These are phyloP conservation scores for Lepisosteus oculatus DNA, from an alignment of 2,113 vertebrate genomes.

Conservation along the genomic window DNA sequence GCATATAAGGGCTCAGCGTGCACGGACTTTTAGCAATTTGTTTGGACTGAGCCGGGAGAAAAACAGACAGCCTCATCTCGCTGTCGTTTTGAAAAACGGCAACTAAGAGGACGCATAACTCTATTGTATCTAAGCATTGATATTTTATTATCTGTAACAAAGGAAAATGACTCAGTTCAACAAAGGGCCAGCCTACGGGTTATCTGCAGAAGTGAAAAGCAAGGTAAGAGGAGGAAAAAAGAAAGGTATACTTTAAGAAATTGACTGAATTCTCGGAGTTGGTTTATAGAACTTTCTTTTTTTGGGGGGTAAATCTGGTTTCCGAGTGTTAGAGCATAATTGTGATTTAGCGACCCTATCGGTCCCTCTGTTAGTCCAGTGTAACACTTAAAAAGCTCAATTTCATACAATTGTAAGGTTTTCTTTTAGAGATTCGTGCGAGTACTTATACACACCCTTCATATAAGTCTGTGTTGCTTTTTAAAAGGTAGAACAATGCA, in stretches of 20 bases:
- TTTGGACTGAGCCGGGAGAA: conserved; percentile 14
- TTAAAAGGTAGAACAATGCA: too few species aligned
- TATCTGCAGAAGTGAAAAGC: conserved; percentile 89
- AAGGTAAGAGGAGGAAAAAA: conserved; percentile 66
- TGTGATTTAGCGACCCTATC: too few species aligned
- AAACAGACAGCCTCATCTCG: not conserved
- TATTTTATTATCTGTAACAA: conserved; percentile 20
- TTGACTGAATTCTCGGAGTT: not conserved
- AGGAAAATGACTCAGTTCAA: conserved; percentile 85
- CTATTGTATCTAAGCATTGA: conserved; percentile 1
- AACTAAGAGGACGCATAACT: conserved; percentile 1
- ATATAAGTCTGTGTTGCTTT: too few species aligned
- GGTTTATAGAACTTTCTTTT: not conserved
- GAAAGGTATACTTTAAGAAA: not conserved
- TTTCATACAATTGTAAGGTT: too few species aligned
- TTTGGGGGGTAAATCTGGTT: too few species aligned
- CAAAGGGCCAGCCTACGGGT: conserved; percentile 86
- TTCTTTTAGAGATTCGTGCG: too few species aligned
- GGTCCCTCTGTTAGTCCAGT: too few species aligned
- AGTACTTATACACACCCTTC: too few species aligned
- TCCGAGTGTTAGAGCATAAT: too few species aligned
- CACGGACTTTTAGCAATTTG: conserved; percentile 17
- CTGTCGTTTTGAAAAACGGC: conserved; percentile 12
- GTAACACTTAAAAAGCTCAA: too few species aligned
- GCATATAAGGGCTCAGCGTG: not conserved